Evolutionary conservation across 2,797 vertebrate species (phyloP), one percentile per base, ranked within the genome.

Genomic region (Melopsittacus undulatus): DNA sequence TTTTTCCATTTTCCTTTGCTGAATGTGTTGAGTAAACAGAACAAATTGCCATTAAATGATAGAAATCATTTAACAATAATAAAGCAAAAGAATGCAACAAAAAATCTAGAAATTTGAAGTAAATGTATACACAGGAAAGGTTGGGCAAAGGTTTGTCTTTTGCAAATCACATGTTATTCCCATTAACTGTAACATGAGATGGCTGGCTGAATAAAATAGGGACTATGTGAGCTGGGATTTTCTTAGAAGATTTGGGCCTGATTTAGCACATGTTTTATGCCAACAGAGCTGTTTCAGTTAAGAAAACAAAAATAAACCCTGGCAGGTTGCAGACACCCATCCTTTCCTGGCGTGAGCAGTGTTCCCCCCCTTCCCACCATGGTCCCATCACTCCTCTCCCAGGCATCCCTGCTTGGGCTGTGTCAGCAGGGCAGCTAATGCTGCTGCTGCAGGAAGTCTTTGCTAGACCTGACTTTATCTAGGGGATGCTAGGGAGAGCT

Each of bases 161-260:
- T 80, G 73, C 84, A 95, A 95, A 89, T 92, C 81, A 78, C 89
- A 92, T 94, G 95, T 72, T 96, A 96, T 95, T 96, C 72, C 68
- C 88, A 96, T 95, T 95, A 94, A 78, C 30, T 89, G 94, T 91
- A 96, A 96, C 46, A 13, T 38, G 93, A 96, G 90, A 91, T 36
- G 88, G 40, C 81, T 52, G 83, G 82, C 1, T 79, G 89, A 94
- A 90, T 93, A 83, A 93, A 95, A 96, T 59, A 89, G 51, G 21
- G 66, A 32, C 59, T 94, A 73, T 42, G 83, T 61, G 76, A 91
- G 86, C 36, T 79, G 91, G 80, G 83, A 61, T 92, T 92, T 96
- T 96, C 89, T 84, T 87, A 91, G 89, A 90, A 95, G 75, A 48
- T 40, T 83, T 66, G 51, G 57, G 72, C 62, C 86, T 87, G 75